Evolutionary conservation across 23 tunicate genomes (phyloP).

Genomic region (Phallusia fumigata): DNA sequence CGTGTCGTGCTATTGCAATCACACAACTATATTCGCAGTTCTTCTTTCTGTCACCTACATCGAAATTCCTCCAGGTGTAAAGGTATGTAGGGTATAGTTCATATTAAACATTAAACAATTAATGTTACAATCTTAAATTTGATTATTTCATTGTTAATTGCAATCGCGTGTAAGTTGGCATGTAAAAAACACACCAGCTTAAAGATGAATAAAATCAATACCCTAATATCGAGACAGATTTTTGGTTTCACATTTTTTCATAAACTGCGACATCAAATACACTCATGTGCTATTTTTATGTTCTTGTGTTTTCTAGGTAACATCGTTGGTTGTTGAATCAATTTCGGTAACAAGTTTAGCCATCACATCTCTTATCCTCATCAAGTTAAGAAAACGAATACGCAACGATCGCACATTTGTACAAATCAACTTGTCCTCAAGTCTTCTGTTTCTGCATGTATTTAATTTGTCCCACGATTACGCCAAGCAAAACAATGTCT

Average conservation of each 20-base stretch:
- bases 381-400: not conserved
- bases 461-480: not conserved
- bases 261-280: too few species aligned
- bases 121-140: too few species aligned
- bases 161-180: too few species aligned
- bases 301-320: not conserved
- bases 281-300: too few species aligned
- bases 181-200: too few species aligned
- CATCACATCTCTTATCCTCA: not conserved
- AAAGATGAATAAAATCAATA: too few species aligned
- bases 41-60: not conserved
- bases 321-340: not conserved
- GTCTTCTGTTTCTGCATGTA: not conserved
- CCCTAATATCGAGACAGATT: too few species aligned
- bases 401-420: conserved; percentile 3
- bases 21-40: not conserved
- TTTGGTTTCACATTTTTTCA: too few species aligned
- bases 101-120: too few species aligned
- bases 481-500: not conserved
- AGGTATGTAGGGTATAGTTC: not conserved
- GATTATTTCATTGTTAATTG: too few species aligned
- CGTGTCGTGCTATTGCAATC: not conserved
- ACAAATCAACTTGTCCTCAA: not conserved
- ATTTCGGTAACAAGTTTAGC: not conserved
- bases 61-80: not conserved